Percentiles rank a stretch among this genome's conserved stretches.
Conservation (phyloP, 2,113 vertebrate genomes). For the Astur gentilis region DNA sequence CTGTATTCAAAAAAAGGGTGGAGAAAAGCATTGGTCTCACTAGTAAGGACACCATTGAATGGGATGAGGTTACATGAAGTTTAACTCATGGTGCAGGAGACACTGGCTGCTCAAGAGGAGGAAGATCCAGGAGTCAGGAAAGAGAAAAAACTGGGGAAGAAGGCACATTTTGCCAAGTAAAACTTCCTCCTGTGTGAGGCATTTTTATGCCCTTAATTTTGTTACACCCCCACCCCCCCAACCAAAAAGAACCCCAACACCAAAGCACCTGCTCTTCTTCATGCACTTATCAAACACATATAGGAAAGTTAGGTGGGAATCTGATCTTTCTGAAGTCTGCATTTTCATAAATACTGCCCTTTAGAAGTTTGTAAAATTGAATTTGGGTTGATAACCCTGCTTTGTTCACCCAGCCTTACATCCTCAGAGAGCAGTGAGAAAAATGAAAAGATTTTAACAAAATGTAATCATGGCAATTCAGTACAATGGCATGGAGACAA, state of each 20-base stretch:
- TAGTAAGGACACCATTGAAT: background rate
- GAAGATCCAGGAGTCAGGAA: background rate
- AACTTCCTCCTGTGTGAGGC: background rate
- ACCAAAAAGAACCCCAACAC: background rate
- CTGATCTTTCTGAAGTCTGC: constrained; percentile 18
- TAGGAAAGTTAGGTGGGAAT: background rate
- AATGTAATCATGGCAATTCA: constrained; percentile 61
- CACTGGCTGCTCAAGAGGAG: background rate
- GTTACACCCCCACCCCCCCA: background rate
- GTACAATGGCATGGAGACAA: constrained; percentile 47
- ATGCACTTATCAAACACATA: background rate
- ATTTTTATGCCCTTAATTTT: background rate
- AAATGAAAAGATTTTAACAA: constrained; percentile 50
- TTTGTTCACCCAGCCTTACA: constrained; percentile 50
- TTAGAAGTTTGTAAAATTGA: constrained; percentile 47
- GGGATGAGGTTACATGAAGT: background rate
- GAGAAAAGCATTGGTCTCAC: background rate
- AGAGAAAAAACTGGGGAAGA: background rate
- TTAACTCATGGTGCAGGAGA: background rate
- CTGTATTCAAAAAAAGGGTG: background rate
- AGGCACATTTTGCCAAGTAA: background rate
- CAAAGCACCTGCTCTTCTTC: background rate
- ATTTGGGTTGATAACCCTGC: constrained; percentile 24
- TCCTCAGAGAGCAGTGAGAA: constrained; percentile 15
- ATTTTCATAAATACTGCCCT: constrained; percentile 52